phyloP scores from a whole-genome alignment of 1,140 invertebrate genomes.

The Macrotrachela quadricornifera region DNA sequence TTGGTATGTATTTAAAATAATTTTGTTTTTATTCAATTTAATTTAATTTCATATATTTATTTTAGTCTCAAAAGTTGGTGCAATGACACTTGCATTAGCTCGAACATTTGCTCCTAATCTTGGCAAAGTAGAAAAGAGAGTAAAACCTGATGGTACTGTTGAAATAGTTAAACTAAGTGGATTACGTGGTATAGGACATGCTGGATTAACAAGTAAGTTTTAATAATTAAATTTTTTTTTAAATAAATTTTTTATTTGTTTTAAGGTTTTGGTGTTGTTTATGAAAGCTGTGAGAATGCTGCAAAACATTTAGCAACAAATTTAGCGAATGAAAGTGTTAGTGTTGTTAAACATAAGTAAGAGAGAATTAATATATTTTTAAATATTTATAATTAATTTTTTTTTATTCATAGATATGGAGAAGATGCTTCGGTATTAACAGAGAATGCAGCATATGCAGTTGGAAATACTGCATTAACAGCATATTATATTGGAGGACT shows the following conservation, averaged over 20 bases:
- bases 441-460: background rate
- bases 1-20: background rate
- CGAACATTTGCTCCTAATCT: too few species aligned
- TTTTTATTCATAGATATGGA: background rate
- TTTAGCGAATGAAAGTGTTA: constrained; percentile 1
- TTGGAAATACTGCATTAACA: constrained; percentile 1
- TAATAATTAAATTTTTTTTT: background rate
- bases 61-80: too few species aligned
- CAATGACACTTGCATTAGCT: too few species aligned
- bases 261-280: constrained; percentile 1
- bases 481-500: background rate
- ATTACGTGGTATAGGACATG: too few species aligned
- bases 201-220: too few species aligned
- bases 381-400: background rate
- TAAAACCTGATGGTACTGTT: background rate
- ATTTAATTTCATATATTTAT: too few species aligned
- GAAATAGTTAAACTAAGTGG: background rate
- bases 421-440: constrained; percentile 2
- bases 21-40: too few species aligned
- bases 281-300: constrained; percentile 2
- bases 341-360: constrained; percentile 6
- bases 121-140: too few species aligned
- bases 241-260: background rate
- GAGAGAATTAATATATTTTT: background rate
- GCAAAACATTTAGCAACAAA: constrained; percentile 5